A percentile compares a stretch with the other conserved stretches of the same genome.
Conservation (phyloP, 2,888 invertebrate genomes). For the Augiades crinisus region DNA sequence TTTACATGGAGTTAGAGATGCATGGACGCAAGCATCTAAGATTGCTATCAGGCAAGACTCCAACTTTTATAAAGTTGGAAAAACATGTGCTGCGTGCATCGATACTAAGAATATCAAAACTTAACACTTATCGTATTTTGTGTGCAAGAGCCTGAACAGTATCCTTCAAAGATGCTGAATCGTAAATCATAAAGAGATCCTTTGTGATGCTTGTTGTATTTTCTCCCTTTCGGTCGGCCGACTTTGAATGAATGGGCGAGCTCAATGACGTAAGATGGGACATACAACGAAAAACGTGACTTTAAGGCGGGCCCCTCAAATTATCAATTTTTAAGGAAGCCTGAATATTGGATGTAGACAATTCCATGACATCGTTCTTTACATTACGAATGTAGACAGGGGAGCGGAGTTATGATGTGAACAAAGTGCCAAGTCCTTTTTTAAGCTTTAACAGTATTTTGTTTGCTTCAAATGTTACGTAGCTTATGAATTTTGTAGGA, state of each 20-base stretch:
- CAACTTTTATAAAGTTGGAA: too few relatives aligned
- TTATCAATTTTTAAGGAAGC: conserved; percentile 35
- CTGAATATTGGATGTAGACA: conserved; percentile 19
- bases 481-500: not conserved
- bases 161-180: conserved; percentile 43
- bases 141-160: conserved; percentile 34
- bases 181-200: conserved; percentile 52
- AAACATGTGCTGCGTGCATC: too few relatives aligned
- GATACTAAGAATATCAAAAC: too few relatives aligned
- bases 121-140: not conserved
- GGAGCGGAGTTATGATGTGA: conserved; percentile 13
- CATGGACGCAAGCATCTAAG: too few relatives aligned
- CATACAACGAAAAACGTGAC: conserved; percentile 32
- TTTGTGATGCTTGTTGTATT: conserved; percentile 41
- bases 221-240: conserved; percentile 41
- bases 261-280: conserved; percentile 39
- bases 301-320: conserved; percentile 26
- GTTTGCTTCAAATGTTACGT: not conserved
- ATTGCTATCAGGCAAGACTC: too few relatives aligned
- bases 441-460: not conserved
- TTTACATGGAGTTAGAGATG: too few relatives aligned
- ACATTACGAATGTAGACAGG: conserved; percentile 25
- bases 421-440: conserved; percentile 4
- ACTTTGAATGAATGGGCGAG: conserved; percentile 39
- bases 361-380: conserved; percentile 19